Conservation (phyloP, 2,113 vertebrate species). For the Rana temporaria region DNA sequence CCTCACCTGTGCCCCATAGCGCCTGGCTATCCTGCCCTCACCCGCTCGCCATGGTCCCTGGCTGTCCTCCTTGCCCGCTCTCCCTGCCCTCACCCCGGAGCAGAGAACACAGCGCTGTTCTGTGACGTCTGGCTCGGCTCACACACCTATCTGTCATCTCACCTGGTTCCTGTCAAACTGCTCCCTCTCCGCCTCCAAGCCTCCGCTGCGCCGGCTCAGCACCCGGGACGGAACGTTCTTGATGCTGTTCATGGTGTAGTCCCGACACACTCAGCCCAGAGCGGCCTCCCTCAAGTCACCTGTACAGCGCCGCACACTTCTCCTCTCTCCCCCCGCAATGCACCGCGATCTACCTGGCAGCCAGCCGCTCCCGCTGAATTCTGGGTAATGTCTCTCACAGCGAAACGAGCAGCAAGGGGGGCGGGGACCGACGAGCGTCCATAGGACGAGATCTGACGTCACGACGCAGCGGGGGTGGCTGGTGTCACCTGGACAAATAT, state of each 20-base stretch:
- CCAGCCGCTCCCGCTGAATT: neutral
- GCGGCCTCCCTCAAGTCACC: too few relatives aligned
- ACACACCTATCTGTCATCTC: constrained; percentile 59
- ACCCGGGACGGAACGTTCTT: constrained; percentile 86
- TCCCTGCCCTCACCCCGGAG: neutral
- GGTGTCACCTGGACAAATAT: constrained; percentile 36
- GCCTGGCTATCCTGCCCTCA: too few relatives aligned
- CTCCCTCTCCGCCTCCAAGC: constrained; percentile 87
- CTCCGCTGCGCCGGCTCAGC: constrained; percentile 81
- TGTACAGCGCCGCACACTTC: too few relatives aligned
- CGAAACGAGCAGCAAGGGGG: constrained; percentile 13
- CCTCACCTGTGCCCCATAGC: too few relatives aligned
- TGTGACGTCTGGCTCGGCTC: neutral
- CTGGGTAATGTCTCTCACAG: constrained; percentile 19
- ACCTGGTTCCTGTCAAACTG: constrained; percentile 94
- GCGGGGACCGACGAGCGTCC: neutral
- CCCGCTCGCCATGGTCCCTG: too few relatives aligned
- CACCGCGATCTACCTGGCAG: neutral
- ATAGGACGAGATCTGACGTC: constrained; percentile 20
- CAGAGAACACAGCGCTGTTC: neutral
- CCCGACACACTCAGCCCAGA: neutral
- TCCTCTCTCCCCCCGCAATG: neutral
- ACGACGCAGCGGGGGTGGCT: neutral
- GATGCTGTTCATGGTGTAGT: constrained; percentile 82
- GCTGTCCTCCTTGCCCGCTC: neutral